These are phyloP conservation scores for Armadillidium nasatum DNA, from an alignment of 1,140 invertebrate species.

Conservation along the genomic window DNA sequence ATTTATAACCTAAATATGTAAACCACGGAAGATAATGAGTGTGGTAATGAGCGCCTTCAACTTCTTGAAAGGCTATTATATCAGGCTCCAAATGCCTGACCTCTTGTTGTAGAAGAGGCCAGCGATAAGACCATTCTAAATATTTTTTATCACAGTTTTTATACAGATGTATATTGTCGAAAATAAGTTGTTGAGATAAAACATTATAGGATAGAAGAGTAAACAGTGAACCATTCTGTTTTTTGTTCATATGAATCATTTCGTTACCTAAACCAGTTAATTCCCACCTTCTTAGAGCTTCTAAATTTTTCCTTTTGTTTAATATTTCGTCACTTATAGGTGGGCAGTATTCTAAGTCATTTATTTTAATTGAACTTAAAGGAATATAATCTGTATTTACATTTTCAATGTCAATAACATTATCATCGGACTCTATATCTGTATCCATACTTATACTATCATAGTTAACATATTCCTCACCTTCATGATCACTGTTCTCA, in stretches of 20 bases:
- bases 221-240: conserved; percentile 47
- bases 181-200: conserved; percentile 73
- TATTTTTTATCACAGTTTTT: conserved; percentile 55
- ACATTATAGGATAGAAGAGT: conserved; percentile 76
- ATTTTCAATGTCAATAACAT: neutral
- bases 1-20: conserved; percentile 56
- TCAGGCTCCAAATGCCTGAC: conserved; percentile 66
- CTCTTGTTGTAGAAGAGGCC: conserved; percentile 64
- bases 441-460: neutral
- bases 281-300: neutral
- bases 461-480: neutral
- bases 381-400: neutral
- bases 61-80: conserved; percentile 79
- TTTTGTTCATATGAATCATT: neutral
- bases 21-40: conserved; percentile 55
- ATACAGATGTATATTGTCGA: conserved; percentile 71
- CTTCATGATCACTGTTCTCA: too few relatives aligned
- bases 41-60: conserved; percentile 68
- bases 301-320: neutral
- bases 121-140: conserved; percentile 67
- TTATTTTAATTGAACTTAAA: neutral
- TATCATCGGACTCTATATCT: neutral
- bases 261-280: neutral
- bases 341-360: neutral
- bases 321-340: neutral